Base-by-base conservation (phyloP, 2,113 vertebrate species). In the Microcebus murinus region DNA sequence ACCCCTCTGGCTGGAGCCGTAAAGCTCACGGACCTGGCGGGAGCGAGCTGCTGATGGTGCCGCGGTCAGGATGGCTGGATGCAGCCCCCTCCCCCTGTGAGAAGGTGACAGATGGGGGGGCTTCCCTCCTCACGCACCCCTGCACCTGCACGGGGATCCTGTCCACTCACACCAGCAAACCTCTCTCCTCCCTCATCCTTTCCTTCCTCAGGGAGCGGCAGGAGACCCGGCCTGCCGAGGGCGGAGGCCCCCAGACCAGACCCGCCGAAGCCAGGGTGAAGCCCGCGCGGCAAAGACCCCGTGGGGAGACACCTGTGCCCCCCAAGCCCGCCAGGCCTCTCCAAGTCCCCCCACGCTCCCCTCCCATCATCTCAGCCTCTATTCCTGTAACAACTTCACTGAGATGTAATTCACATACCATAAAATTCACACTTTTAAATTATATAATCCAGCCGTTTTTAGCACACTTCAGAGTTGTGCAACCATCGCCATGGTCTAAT, bases 61-160 rank as follows among this genome's bases (percentile, higher is more conserved):
- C 21, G 5, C 0, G 4, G 23, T 20, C 52, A 29, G 79, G 80
- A 9, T 7, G 27, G 45, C 29, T 20, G 17, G 45, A 20, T 1
- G 1, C 36, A 36, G 36, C 36, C 36, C 36, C 36, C 45, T 6
- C 39, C 39, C 39, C 39, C 42, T 1, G 11, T 27, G 21, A 25
- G 31, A 42, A 42, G 81, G 21, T 0, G 25, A 34, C 14, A 50
- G 74, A 18, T 76, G 0, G 25, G 23, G 39, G 50, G 36, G 10
- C 20, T 3, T 42, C 45, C 59, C 36, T 23, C n/a, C 10, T 6
- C 31, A 4, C 4, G 0, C n/a, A 0, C 23, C 27, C 42, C 6
- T 29, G 8, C 7, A 18, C 7, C 17, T 31, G 18, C 29, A 8
- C 39, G n/a, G 55, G 80, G 29, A 31, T 27, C 39, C 7, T 1